Evolutionary conservation across 2,797 vertebrate genomes (phyloP).

Genomic region (Phrynocephalus vlangalii): DNA sequence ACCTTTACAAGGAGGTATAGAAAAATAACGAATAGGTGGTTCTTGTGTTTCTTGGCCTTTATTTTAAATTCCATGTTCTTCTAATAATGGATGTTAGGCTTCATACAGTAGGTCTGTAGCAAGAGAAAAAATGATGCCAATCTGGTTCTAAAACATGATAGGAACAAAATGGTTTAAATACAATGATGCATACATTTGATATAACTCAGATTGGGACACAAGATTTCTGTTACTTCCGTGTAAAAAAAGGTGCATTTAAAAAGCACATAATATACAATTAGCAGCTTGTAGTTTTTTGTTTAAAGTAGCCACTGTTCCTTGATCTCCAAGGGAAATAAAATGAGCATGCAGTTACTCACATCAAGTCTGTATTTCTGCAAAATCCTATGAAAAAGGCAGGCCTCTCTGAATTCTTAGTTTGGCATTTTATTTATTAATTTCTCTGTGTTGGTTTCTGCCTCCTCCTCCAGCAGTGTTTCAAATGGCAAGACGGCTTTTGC

Average conservation of each 20-base stretch:
- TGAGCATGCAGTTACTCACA: background rate
- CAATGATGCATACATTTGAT: background rate
- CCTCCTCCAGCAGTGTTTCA: background rate
- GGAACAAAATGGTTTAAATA: background rate
- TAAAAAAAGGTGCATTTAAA: background rate
- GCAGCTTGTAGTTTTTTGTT: too few relatives aligned
- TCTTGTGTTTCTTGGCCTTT: too few relatives aligned
- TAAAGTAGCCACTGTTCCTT: too few relatives aligned
- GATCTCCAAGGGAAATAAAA: background rate
- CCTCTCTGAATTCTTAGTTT: constrained; percentile 10
- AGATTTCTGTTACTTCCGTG: too few relatives aligned
- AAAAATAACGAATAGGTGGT: too few relatives aligned
- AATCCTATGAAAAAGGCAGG: constrained; percentile 8
- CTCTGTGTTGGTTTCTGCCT: too few relatives aligned
- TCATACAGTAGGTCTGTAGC: too few relatives aligned
- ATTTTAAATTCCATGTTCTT: too few relatives aligned
- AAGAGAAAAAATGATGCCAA: too few relatives aligned
- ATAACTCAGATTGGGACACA: background rate
- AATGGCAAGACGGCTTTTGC: background rate
- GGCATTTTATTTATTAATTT: background rate
- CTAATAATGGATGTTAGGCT: too few relatives aligned
- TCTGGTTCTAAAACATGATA: background rate
- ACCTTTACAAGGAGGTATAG: too few relatives aligned
- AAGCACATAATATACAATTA: background rate
- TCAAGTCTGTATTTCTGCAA: background rate